phyloP scores from a whole-genome alignment of 2,888 invertebrate species.

The Orchestes rusci region DNA sequence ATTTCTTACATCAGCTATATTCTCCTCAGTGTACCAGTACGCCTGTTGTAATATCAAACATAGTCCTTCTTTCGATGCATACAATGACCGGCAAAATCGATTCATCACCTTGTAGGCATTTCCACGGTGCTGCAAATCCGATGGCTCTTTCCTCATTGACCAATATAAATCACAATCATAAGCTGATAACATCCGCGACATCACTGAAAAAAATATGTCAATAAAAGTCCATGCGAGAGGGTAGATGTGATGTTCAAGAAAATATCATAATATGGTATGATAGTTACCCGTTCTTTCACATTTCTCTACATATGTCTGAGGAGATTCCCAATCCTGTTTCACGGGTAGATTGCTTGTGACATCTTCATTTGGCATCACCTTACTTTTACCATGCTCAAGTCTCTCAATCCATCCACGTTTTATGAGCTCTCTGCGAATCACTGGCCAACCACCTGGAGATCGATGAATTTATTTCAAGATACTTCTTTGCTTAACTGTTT shows the following conservation, averaged over 20 bases:
- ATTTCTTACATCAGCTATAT: constrained; percentile 50
- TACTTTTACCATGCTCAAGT: constrained; percentile 42
- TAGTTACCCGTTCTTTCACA: constrained; percentile 51
- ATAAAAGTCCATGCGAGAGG: neutral
- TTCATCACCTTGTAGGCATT: constrained; percentile 64
- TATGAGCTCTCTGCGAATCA: constrained; percentile 60
- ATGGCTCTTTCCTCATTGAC: constrained; percentile 79
- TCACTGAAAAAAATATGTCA: constrained; percentile 30
- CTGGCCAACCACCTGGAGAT: constrained; percentile 60
- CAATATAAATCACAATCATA: constrained; percentile 82
- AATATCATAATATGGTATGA: neutral
- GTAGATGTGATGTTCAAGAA: neutral
- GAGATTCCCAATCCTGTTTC: constrained; percentile 41
- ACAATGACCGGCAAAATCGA: constrained; percentile 78
- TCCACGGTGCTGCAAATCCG: constrained; percentile 59
- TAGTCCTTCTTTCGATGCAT: constrained; percentile 88
- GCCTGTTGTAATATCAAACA: constrained; percentile 71
- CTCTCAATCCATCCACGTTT: constrained; percentile 71
- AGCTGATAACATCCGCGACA: constrained; percentile 71
- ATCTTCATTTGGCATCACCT: constrained; percentile 34
- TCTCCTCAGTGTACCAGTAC: constrained; percentile 80
- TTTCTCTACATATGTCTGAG: constrained; percentile 49
- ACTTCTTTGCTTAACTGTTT: too few species aligned
- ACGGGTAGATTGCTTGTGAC: constrained; percentile 40
- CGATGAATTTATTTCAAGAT: too few species aligned